These are phyloP conservation scores for Ditula angustiorana DNA, from an alignment of 2,888 invertebrate genomes.

Conservation along the genomic window DNA sequence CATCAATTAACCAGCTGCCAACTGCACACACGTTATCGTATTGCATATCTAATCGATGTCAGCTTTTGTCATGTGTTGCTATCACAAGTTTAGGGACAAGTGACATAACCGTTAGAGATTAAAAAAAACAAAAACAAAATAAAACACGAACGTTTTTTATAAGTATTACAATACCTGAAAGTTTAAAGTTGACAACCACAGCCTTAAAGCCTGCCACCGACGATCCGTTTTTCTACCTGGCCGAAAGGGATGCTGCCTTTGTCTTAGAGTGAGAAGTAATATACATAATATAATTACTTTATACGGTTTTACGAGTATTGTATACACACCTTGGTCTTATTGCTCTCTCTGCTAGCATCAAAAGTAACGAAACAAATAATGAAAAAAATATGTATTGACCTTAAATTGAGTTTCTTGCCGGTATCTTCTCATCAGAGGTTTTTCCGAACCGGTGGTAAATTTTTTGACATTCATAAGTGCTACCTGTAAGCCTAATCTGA, in stretches of 20 bases:
- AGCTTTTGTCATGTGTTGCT: conserved; percentile 22
- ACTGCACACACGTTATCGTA: background rate
- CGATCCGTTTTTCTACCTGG: conserved; percentile 1
- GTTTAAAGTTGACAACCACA: conserved; percentile 10
- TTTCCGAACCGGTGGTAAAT: too few species aligned
- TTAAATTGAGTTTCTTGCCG: too few species aligned
- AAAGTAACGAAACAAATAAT: too few species aligned
- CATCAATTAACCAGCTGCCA: background rate
- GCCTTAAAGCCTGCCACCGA: background rate
- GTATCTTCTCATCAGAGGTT: too few species aligned
- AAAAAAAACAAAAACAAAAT: background rate
- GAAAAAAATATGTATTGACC: too few species aligned
- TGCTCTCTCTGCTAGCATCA: too few species aligned
- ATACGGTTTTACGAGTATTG: too few species aligned
- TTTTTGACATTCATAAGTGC: too few species aligned
- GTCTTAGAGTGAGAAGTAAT: background rate
- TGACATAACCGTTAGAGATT: conserved; percentile 39
- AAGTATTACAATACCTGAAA: background rate
- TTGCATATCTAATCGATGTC: background rate
- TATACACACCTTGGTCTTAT: too few species aligned
- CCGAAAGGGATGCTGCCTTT: background rate
- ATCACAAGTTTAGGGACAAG: conserved; percentile 42
- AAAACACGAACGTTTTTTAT: too few species aligned
- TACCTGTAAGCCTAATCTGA: too few species aligned
- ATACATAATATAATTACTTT: too few species aligned